phyloP scores from a whole-genome alignment of 2,888 invertebrate species.

The Xestia sexstrigata region DNA sequence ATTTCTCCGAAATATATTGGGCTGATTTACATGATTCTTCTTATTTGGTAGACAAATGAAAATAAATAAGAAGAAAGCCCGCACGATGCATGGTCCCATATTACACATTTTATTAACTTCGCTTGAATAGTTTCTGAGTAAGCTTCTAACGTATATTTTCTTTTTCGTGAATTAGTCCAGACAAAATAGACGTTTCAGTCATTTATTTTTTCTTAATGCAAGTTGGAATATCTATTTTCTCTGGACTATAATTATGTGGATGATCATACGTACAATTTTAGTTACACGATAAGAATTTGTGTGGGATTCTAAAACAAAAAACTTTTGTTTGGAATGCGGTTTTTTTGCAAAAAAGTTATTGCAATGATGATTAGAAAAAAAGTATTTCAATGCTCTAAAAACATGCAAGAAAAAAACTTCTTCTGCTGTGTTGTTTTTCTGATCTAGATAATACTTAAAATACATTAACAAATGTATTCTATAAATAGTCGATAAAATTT shows the following conservation, averaged over 20 bases:
- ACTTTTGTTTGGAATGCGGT: neutral
- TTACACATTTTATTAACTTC: neutral
- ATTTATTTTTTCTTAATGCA: too few species aligned
- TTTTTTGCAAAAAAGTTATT: neutral
- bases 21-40: neutral
- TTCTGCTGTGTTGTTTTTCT: slow-evolving; percentile 7
- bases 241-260: too few species aligned
- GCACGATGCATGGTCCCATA: neutral
- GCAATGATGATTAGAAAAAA: neutral
- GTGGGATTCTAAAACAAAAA: neutral
- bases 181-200: too few species aligned
- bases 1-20: neutral
- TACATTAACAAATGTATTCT: slow-evolving; percentile 18
- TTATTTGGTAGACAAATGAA: neutral
- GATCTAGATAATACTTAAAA: slow-evolving; percentile 5
- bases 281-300: neutral
- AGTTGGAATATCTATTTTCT: too few species aligned
- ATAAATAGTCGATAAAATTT: slow-evolving; percentile 53
- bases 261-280: neutral
- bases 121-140: neutral
- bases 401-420: neutral
- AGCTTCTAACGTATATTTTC: neutral
- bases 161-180: neutral
- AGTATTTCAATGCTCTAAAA: neutral
- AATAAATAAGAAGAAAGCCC: too few species aligned